Evolutionary conservation across 1,140 invertebrate species (phyloP).

Genomic region (Plutomurus gul): DNA sequence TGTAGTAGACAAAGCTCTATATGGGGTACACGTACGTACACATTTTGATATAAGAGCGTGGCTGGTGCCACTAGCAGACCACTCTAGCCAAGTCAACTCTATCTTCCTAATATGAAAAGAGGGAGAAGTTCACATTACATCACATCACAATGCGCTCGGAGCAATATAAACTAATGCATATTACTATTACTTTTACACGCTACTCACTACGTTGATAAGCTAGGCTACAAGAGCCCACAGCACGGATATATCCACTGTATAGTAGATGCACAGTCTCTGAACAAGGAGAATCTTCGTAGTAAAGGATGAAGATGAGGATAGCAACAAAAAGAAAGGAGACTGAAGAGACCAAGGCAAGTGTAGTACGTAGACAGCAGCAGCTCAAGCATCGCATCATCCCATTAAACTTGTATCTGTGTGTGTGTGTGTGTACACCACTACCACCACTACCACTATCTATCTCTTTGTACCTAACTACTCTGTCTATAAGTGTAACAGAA

Average conservation of each 20-base stretch:
- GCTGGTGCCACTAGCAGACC: neutral
- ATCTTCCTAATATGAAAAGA: slow-evolving; percentile 6
- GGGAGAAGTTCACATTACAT: slow-evolving; percentile 25
- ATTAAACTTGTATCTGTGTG: too few species aligned
- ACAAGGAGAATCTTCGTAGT: neutral
- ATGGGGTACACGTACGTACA: neutral
- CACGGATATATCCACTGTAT: too few species aligned
- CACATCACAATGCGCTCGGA: slow-evolving; percentile 8
- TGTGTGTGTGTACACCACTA: too few species aligned
- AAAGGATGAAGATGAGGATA: slow-evolving; percentile 25
- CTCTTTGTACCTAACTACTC: too few species aligned
- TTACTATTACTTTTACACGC: neutral
- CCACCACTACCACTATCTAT: too few species aligned
- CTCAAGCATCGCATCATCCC: neutral
- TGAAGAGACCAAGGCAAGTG: neutral
- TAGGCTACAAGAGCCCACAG: too few species aligned
- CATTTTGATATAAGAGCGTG: too few species aligned
- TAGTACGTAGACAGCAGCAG: neutral
- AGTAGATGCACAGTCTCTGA: neutral
- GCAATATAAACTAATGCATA: slow-evolving; percentile 11
- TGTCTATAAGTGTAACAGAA: too few species aligned
- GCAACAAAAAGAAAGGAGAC: neutral
- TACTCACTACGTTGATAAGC: neutral
- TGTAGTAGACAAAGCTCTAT: neutral
- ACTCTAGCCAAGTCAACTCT: neutral